Base-by-base conservation (phyloP, 2,113 vertebrate species). In the Lates calcarifer region DNA sequence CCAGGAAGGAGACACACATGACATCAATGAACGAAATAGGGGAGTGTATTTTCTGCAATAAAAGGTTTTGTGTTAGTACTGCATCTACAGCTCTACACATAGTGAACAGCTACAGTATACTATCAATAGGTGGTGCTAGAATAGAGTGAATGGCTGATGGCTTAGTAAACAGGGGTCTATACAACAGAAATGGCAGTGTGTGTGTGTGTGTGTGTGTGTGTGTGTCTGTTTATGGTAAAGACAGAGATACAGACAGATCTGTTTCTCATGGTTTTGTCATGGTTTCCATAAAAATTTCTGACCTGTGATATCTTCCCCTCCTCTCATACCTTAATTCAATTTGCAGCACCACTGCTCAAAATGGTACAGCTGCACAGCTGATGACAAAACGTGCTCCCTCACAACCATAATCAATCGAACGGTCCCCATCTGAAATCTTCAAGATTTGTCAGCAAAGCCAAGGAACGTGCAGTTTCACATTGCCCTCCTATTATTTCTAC, bases 111-210 rank as follows among this genome's bases (percentile, higher is more conserved):
- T 57, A 18, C 51, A 65, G 35, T 15, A n/a, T n/a, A 49, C 70
- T 22, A 90, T 93, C 94, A 93, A 87, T 94, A 95, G 94, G 92
- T 90, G 94, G 95, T 85, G 94, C 94, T 94, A 90, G 86, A 91
- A 90, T 86, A 90, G 90, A 93, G 78, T 87, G 61, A 86, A 87
- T 83, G 72, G n/a, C 43, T 18, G 55, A 67, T 56, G 56, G 24
- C 75, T 65, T 14, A 14, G 41, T n/a, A 66, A 63, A 72, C 49
- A 63, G 22, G 66, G 61, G 24, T 62, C 62, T 43, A 20, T 24
- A 28, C 35, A 79, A 41, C 51, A 62, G 11, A 80, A 43, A 69
- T 13, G n/a, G 49, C 18, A 66, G 11, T 28, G 51, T 11, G 26
- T 64, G 39, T 39, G 55, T 58, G 39, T 66, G 47, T 65, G 39